A percentile compares a stretch with the other conserved stretches of the same genome.
phyloP scores from a whole-genome alignment of 2,888 invertebrate species.

The Syrista parreyssii region DNA sequence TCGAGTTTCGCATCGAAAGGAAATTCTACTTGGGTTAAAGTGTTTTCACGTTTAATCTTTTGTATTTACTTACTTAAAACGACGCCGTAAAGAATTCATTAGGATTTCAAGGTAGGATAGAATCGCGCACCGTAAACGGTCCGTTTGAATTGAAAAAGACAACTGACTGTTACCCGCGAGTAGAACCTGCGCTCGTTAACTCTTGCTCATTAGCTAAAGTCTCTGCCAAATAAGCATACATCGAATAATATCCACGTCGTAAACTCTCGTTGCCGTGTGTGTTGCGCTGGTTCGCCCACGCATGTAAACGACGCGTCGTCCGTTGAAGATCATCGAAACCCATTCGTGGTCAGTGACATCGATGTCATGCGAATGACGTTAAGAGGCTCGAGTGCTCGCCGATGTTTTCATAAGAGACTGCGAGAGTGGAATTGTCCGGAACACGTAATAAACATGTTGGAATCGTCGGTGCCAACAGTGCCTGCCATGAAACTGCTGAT shows the following conservation, averaged over 20 bases:
- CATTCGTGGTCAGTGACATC: not conserved
- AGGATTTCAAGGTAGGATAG: not conserved
- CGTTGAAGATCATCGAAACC: not conserved
- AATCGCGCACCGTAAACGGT: not conserved
- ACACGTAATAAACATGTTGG: not conserved
- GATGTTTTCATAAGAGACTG: not conserved
- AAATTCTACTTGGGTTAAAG: not conserved
- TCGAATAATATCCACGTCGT: not conserved
- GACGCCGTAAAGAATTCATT: not conserved
- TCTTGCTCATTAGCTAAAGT: not conserved
- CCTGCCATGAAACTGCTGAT: not conserved
- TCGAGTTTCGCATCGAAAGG: not conserved
- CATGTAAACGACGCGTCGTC: not conserved
- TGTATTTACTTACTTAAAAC: not conserved
- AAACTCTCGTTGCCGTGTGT: not conserved
- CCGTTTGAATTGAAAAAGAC: not conserved
- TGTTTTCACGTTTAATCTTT: not conserved
- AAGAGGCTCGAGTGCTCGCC: not conserved
- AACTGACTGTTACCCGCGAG: not conserved
- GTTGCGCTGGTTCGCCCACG: not conserved
- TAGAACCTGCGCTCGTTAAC: not conserved
- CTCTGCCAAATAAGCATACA: slow-evolving; percentile 1
- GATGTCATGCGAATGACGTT: not conserved
- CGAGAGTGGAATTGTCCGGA: not conserved
- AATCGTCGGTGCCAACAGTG: not conserved